Conservation (phyloP, 2,888 invertebrate genomes). For the Xestobium rufovillosum region DNA sequence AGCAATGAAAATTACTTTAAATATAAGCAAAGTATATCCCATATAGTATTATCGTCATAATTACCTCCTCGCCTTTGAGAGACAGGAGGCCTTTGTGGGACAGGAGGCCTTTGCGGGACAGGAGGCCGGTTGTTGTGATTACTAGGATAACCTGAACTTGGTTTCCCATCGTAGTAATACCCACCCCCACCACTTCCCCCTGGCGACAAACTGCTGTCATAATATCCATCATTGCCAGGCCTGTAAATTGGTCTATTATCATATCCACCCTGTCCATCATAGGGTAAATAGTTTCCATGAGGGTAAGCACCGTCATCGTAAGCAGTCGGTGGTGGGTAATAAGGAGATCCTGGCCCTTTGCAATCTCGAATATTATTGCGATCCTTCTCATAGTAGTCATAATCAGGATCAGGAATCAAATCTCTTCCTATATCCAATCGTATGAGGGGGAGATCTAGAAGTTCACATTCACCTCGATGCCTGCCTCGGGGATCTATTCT, state of each 20-base stretch:
- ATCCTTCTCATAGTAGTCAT: slow-evolving; percentile 74
- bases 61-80: slow-evolving; percentile 38
- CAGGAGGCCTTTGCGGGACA: not conserved
- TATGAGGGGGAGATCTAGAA: slow-evolving; percentile 63
- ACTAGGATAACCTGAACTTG: slow-evolving; percentile 12
- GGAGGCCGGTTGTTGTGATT: not conserved
- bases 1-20: too few relatives aligned
- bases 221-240: slow-evolving; percentile 4
- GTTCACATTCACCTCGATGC: slow-evolving; percentile 69
- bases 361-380: slow-evolving; percentile 53
- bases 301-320: slow-evolving; percentile 8
- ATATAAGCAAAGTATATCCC: slow-evolving; percentile 32
- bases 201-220: not conserved
- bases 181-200: slow-evolving; percentile 11
- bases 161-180: slow-evolving; percentile 19
- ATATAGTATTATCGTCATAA: slow-evolving; percentile 31
- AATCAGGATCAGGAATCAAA: slow-evolving; percentile 61
- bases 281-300: slow-evolving; percentile 8
- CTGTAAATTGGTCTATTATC: too few relatives aligned
- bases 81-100: not conserved
- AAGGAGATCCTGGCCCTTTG: not conserved
- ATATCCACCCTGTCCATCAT: slow-evolving; percentile 6
- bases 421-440: slow-evolving; percentile 59
- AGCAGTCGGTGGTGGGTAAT: slow-evolving; percentile 10
- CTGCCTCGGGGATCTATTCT: slow-evolving; percentile 62